A percentile compares a stretch with the other conserved stretches of the same genome.
Evolutionary conservation across 2,888 invertebrate species (phyloP).

Genomic region (Leptopilina drosophilae): DNA sequence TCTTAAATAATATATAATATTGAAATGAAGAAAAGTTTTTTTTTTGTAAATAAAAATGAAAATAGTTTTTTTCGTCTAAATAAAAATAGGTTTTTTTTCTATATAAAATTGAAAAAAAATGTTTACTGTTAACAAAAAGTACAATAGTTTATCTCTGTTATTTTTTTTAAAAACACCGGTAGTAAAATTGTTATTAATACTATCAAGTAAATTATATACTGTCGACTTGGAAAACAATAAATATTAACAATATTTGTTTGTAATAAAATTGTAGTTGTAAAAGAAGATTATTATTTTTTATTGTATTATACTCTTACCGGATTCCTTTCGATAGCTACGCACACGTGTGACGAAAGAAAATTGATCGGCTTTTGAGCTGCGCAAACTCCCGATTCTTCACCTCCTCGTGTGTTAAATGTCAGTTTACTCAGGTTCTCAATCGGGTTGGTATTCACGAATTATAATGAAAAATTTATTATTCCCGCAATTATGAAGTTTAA

Average conservation of each 20-base stretch:
- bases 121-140: too few species aligned
- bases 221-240: too few species aligned
- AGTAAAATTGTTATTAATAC: too few species aligned
- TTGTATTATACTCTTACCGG: neutral
- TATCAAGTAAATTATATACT: too few species aligned
- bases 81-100: too few species aligned
- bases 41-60: too few species aligned
- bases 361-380: constrained; percentile 49
- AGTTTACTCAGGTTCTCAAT: constrained; percentile 44
- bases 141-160: too few species aligned
- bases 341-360: constrained; percentile 45
- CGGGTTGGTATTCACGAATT: constrained; percentile 35
- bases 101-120: too few species aligned
- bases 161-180: too few species aligned
- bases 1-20: too few species aligned
- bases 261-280: neutral
- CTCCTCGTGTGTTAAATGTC: constrained; percentile 42
- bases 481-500: neutral
- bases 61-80: too few species aligned
- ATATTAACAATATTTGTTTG: neutral
- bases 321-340: constrained; percentile 18
- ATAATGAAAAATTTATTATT: neutral
- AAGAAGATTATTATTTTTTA: neutral
- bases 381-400: constrained; percentile 48
- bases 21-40: too few species aligned